These are phyloP conservation scores for Paramormyrops hopkinsi DNA, from an alignment of 2,797 vertebrate species.

Conservation along the genomic window DNA sequence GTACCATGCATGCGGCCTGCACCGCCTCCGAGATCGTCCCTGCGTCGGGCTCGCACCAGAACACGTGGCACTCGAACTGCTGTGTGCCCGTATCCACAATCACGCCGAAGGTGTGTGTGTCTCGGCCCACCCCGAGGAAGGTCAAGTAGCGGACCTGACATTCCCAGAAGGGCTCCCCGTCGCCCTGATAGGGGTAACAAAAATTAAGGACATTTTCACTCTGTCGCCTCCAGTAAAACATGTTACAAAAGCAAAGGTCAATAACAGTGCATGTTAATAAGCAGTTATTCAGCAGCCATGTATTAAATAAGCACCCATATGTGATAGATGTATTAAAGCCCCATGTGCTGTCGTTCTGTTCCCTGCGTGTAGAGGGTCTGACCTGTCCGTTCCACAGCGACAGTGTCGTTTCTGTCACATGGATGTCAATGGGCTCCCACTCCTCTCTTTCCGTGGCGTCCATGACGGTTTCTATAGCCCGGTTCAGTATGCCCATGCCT, in stretches of 20 bases:
- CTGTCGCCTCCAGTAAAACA: background rate
- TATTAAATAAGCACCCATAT: background rate
- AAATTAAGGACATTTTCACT: background rate
- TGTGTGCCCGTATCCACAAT: constrained; percentile 79
- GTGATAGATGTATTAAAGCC: background rate
- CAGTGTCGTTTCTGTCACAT: constrained; percentile 76
- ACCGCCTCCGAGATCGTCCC: constrained; percentile 83
- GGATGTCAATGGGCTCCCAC: constrained; percentile 75
- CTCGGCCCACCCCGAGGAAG: constrained; percentile 86
- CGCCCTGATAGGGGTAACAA: constrained; percentile 44
- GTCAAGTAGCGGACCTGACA: constrained; percentile 85
- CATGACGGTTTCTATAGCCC: constrained; percentile 80
- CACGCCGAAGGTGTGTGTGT: constrained; percentile 83
- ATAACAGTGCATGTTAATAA: background rate
- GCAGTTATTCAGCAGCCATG: background rate
- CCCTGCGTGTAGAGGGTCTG: constrained; percentile 5
- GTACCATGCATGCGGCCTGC: constrained; percentile 91
- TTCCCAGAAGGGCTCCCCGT: constrained; percentile 74
- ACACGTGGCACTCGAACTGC: constrained; percentile 80
- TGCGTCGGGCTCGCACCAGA: constrained; percentile 91
- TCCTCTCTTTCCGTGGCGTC: constrained; percentile 62
- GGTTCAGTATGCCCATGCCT: constrained; percentile 92
- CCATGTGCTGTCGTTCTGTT: background rate
- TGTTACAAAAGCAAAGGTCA: background rate
- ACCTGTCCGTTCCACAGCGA: constrained; percentile 73